Evolutionary conservation across 2,888 invertebrate species (phyloP).

Genomic region (Nomada goodeniana): DNA sequence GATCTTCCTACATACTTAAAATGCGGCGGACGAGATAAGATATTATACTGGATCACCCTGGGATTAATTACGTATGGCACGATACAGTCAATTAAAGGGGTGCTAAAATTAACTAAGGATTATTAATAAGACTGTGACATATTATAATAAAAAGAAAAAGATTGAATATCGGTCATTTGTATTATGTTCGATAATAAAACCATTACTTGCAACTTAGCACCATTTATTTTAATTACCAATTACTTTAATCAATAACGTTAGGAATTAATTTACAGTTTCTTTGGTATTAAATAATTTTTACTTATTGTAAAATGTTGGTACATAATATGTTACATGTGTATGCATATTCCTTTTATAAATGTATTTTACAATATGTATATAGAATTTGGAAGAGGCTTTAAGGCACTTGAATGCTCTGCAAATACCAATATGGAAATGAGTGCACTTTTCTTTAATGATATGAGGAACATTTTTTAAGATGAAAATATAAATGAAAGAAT

Average conservation of each 20-base stretch:
- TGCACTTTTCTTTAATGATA: conserved; percentile 24
- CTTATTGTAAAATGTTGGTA: conserved; percentile 62
- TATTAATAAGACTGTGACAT: background rate
- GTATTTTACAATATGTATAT: conserved; percentile 32
- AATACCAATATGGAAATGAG: conserved; percentile 66
- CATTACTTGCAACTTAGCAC: background rate
- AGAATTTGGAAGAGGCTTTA: conserved; percentile 68
- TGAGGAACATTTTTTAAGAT: background rate
- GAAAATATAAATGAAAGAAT: conserved; percentile 13
- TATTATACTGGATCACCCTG: conserved; percentile 23
- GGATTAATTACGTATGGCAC: background rate
- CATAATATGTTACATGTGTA: conserved; percentile 44
- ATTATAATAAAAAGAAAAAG: conserved; percentile 7
- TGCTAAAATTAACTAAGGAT: background rate
- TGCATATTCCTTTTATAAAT: conserved; percentile 31
- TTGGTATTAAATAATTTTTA: conserved; percentile 61
- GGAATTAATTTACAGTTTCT: conserved; percentile 35
- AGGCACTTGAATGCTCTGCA: conserved; percentile 75
- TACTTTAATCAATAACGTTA: background rate
- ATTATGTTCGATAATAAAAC: conserved; percentile 13
- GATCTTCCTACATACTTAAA: conserved; percentile 56
- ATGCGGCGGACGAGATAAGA: conserved; percentile 46
- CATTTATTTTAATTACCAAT: conserved; percentile 19
- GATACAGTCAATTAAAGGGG: background rate
- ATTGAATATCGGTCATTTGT: conserved; percentile 10